A percentile compares a stretch with the other conserved stretches of the same genome.
These are phyloP conservation scores for Melanotaenia maccullochi DNA, from an alignment of 2,797 vertebrate genomes.

Conservation along the genomic window DNA sequence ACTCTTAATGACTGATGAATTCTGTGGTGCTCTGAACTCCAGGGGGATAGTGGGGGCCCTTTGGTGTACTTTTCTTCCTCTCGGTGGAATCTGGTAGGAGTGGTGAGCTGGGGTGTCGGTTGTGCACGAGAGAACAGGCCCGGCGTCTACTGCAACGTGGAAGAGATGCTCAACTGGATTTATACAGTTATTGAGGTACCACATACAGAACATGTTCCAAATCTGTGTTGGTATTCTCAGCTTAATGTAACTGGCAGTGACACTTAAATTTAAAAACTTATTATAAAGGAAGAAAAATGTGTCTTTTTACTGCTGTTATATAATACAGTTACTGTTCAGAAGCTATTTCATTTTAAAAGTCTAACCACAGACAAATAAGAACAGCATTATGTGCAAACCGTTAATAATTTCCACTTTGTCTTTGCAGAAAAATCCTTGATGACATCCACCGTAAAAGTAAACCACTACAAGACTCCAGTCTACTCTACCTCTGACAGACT, in stretches of 20 bases:
- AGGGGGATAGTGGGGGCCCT: slow-evolving; percentile 96
- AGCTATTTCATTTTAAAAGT: not conserved
- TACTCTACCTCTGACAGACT: not conserved
- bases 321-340: not conserved
- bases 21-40: slow-evolving; percentile 21
- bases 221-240: not conserved
- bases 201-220: not conserved
- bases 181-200: slow-evolving; percentile 83
- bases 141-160: slow-evolving; percentile 89
- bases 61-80: slow-evolving; percentile 77
- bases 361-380: not conserved
- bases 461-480: slow-evolving; percentile 5
- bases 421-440: slow-evolving; percentile 72
- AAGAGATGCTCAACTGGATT: slow-evolving; percentile 89
- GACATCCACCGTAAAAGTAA: slow-evolving; percentile 6
- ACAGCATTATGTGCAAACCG: not conserved
- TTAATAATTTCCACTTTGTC: not conserved
- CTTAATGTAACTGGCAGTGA: not conserved
- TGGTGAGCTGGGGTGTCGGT: slow-evolving; percentile 95
- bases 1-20: not conserved
- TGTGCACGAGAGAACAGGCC: slow-evolving; percentile 84
- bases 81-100: slow-evolving; percentile 84
- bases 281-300: not conserved
- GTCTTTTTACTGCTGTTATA: not conserved
- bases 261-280: not conserved